Conservation (phyloP, 2,797 vertebrate genomes). For the Poeciliopsis presidionis region DNA sequence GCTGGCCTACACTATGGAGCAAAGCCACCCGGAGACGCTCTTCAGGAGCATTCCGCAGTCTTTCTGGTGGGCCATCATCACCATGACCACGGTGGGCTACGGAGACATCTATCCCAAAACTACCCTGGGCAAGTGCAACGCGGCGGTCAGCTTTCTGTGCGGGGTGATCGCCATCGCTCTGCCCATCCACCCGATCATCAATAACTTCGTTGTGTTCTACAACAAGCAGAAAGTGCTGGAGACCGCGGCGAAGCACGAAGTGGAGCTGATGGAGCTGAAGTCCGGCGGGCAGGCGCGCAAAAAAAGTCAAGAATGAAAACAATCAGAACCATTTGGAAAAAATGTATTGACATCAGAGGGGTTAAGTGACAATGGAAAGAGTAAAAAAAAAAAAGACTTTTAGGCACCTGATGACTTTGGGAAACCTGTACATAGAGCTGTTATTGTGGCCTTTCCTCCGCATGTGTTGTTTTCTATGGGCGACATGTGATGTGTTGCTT, state of each 20-base stretch:
- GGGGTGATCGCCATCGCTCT: conserved; percentile 96
- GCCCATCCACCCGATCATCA: conserved; percentile 98
- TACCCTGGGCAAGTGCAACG: conserved; percentile 94
- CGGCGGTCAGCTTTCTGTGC: conserved; percentile 95
- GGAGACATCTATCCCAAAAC: conserved; percentile 98
- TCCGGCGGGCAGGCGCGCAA: conserved; percentile 67
- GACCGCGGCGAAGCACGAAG: conserved; percentile 92
- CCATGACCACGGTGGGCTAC: conserved; percentile 98
- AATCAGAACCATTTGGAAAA: background rate
- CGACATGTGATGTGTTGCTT: conserved; percentile 24
- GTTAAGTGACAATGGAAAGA: background rate
- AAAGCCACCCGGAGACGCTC: conserved; percentile 94
- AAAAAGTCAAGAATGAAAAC: conserved; percentile 51
- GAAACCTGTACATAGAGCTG: conserved; percentile 13
- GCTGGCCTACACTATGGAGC: conserved; percentile 96
- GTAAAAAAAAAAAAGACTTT: background rate
- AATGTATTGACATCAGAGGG: background rate
- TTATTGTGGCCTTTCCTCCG: conserved; percentile 12
- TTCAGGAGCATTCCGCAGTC: conserved; percentile 98
- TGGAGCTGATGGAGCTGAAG: conserved; percentile 95
- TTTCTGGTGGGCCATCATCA: conserved; percentile 99
- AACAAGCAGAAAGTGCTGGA: conserved; percentile 96
- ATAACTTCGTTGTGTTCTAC: conserved; percentile 97
- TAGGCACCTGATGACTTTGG: background rate
- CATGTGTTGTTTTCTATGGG: conserved; percentile 13